Evolutionary conservation across 2,797 vertebrate species (phyloP).

Genomic region (Heliangelus exortis): DNA sequence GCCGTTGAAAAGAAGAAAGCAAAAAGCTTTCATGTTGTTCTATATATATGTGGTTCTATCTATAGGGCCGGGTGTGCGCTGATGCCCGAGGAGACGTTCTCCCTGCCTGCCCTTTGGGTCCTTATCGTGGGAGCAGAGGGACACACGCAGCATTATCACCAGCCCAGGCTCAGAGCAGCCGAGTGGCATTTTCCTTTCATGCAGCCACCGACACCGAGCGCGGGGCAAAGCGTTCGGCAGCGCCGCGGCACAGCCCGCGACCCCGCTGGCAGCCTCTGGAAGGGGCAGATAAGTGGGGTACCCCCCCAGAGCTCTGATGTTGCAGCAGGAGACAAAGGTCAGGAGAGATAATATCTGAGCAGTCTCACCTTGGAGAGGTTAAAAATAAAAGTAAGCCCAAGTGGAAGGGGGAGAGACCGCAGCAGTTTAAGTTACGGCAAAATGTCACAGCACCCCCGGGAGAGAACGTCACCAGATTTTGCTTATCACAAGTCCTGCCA

Average conservation of each 20-base stretch:
- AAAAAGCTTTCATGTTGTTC: slow-evolving; percentile 71
- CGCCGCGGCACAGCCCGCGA: not conserved
- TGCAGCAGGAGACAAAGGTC: slow-evolving; percentile 21
- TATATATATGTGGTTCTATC: slow-evolving; percentile 77
- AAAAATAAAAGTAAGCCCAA: slow-evolving; percentile 44
- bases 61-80: slow-evolving; percentile 61
- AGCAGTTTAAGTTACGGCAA: fast-evolving
- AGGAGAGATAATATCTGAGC: not conserved
- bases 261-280: slow-evolving; percentile 1
- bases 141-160: slow-evolving; percentile 85
- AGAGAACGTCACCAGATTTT: not conserved
- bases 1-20: slow-evolving; percentile 58
- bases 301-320: not conserved
- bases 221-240: not conserved
- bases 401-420: not conserved
- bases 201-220: slow-evolving; percentile 50
- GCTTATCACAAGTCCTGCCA: not conserved
- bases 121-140: slow-evolving; percentile 89
- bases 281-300: slow-evolving; percentile 27
- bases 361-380: not conserved
- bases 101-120: slow-evolving; percentile 88
- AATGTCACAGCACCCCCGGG: not conserved
- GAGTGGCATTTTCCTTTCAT: slow-evolving; percentile 75
- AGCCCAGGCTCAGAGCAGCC: slow-evolving; percentile 61
- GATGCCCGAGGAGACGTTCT: slow-evolving; percentile 75